A percentile compares a stretch with the other conserved stretches of the same genome.
Conservation (phyloP, 35 echinoderm and acorn worm genomes). For the Ptychodera flava region DNA sequence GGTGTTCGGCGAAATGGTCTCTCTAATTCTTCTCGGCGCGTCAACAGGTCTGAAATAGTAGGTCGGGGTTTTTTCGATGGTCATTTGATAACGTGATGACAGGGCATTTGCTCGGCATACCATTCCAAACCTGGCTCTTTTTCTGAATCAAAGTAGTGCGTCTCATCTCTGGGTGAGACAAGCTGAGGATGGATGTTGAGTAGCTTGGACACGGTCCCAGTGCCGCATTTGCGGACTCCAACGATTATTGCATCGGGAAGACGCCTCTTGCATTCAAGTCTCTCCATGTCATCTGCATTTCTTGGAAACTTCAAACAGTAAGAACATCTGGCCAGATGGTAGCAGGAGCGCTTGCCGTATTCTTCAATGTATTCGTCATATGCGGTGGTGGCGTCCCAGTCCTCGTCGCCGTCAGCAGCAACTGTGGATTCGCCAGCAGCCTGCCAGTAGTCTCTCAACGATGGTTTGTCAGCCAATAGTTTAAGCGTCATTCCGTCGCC, state of each 20-base stretch:
- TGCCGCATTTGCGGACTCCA: neutral
- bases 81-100: neutral
- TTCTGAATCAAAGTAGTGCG: neutral
- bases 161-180: neutral
- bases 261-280: neutral
- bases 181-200: neutral
- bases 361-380: too few species aligned
- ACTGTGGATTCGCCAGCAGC: too few species aligned
- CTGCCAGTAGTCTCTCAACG: too few species aligned
- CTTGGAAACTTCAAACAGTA: neutral
- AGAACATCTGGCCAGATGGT: neutral
- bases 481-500: too few species aligned
- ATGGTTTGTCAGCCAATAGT: too few species aligned
- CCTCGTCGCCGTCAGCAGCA: too few species aligned
- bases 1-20: neutral
- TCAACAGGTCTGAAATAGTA: neutral
- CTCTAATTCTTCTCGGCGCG: neutral
- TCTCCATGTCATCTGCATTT: neutral
- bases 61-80: neutral
- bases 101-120: neutral
- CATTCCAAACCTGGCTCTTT: neutral
- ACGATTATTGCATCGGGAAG: neutral
- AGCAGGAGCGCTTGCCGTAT: neutral
- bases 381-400: too few species aligned
- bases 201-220: neutral